phyloP scores from a whole-genome alignment of 2,797 vertebrate species.

The Hephaestus fuliginosus region DNA sequence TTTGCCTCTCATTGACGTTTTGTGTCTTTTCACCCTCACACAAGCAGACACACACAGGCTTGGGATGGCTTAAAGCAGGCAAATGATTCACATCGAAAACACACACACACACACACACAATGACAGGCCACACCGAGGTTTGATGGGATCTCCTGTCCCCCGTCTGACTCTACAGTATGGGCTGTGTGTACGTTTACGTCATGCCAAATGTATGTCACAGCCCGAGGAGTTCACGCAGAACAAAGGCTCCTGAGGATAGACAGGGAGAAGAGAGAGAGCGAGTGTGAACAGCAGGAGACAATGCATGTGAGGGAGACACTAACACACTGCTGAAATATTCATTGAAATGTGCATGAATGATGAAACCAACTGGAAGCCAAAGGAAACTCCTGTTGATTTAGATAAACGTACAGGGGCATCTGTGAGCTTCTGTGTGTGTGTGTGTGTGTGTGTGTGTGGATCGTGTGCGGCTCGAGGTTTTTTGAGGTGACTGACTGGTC shows the following conservation, averaged over 20 bases:
- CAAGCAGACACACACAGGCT: constrained; percentile 2
- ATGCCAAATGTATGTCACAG: constrained; percentile 74
- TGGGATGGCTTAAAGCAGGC: constrained; percentile 23
- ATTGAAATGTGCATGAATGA: constrained; percentile 68
- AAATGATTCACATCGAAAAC: constrained; percentile 25
- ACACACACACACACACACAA: constrained; percentile 1
- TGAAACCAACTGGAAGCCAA: constrained; percentile 73
- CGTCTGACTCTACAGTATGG: constrained; percentile 45
- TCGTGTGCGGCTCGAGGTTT: constrained; percentile 10
- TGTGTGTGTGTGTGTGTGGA: constrained; percentile 16
- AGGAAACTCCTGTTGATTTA: constrained; percentile 78
- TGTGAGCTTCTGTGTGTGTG: constrained; percentile 8
- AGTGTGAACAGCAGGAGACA: constrained; percentile 50
- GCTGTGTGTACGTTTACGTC: constrained; percentile 33
- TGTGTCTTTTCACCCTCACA: constrained; percentile 9
- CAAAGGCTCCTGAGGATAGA: constrained; percentile 69
- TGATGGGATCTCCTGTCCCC: constrained; percentile 43
- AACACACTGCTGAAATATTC: constrained; percentile 74
- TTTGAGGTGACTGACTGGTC: constrained; percentile 38
- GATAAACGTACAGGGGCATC: constrained; percentile 50
- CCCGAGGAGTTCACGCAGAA: constrained; percentile 63
- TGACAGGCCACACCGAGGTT: constrained; percentile 43
- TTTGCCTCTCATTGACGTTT: constrained; percentile 27
- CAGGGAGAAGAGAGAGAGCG: constrained; percentile 14
- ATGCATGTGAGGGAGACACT: constrained; percentile 62